These are phyloP conservation scores for Apogon talboti DNA, from an alignment of 2,797 vertebrate genomes.

Conservation along the genomic window DNA sequence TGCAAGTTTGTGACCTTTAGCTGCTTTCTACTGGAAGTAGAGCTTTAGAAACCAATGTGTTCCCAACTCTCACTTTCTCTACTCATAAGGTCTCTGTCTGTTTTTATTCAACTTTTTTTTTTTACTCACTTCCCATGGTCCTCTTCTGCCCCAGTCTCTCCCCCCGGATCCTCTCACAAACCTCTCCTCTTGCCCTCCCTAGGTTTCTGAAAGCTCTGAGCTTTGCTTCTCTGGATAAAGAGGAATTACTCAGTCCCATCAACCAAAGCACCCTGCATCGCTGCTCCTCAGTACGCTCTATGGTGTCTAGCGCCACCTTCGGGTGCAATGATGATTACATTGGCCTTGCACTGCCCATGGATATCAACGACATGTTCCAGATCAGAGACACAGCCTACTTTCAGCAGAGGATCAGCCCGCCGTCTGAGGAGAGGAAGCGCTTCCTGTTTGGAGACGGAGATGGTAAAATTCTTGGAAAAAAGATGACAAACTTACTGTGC, in stretches of 20 bases:
- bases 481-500: no score
- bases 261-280: conserved; percentile 96
- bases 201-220: conserved; percentile 99
- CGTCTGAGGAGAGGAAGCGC: conserved; percentile 88
- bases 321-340: conserved; percentile 96
- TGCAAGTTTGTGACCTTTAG: conserved; percentile 12
- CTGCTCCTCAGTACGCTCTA: conserved; percentile 96
- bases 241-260: conserved; percentile 97
- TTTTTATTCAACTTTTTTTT: conserved; percentile 47
- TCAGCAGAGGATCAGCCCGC: conserved; percentile 91
- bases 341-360: conserved; percentile 94
- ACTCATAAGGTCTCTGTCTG: conserved; percentile 46
- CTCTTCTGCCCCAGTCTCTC: conserved; percentile 66
- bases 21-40: neutral
- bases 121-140: conserved; percentile 49
- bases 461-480: conserved; percentile 78
- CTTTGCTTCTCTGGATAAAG: conserved; percentile 97
- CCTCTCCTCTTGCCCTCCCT: conserved; percentile 74
- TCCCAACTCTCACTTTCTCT: conserved; percentile 8
- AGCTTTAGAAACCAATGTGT: conserved; percentile 13
- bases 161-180: conserved; percentile 68
- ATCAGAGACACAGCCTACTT: conserved; percentile 95
- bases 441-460: conserved; percentile 89
- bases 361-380: conserved; percentile 97
- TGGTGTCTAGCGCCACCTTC: conserved; percentile 94